These are phyloP conservation scores for Pachyramphus minor DNA, from an alignment of 2,113 vertebrate genomes.

Conservation along the genomic window DNA sequence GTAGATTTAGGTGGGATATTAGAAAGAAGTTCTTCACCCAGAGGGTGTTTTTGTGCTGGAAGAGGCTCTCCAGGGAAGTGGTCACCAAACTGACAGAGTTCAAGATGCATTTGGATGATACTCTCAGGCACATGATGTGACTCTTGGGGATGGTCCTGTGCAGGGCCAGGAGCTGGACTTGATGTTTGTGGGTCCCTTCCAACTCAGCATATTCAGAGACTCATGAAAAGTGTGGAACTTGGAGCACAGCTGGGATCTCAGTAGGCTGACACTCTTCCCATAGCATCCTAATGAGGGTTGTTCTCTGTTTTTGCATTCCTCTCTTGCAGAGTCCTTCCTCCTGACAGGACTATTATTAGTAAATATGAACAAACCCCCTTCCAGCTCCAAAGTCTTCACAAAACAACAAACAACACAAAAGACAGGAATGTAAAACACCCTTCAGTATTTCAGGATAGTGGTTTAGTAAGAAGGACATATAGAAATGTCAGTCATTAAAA, in stretches of 20 bases:
- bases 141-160: not conserved
- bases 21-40: too few species aligned
- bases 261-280: not conserved
- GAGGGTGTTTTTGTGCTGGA: too few species aligned
- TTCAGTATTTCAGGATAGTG: not conserved
- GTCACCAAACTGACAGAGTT: too few species aligned
- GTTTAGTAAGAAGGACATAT: not conserved
- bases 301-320: not conserved
- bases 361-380: conserved; percentile 12
- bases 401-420: not conserved
- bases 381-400: not conserved
- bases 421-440: not conserved
- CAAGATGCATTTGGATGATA: too few species aligned
- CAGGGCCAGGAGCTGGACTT: not conserved
- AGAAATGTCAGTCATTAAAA: not conserved
- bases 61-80: too few species aligned
- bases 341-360: conserved; percentile 8
- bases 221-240: not conserved
- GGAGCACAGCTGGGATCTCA: not conserved
- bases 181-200: not conserved
- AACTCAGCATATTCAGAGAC: not conserved
- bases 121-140: not conserved
- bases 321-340: not conserved
- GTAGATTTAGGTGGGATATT: too few species aligned
- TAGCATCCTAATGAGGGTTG: not conserved